These are phyloP conservation scores for Arrhopalites spinosus DNA, from an alignment of 2,888 invertebrate species.

Conservation along the genomic window DNA sequence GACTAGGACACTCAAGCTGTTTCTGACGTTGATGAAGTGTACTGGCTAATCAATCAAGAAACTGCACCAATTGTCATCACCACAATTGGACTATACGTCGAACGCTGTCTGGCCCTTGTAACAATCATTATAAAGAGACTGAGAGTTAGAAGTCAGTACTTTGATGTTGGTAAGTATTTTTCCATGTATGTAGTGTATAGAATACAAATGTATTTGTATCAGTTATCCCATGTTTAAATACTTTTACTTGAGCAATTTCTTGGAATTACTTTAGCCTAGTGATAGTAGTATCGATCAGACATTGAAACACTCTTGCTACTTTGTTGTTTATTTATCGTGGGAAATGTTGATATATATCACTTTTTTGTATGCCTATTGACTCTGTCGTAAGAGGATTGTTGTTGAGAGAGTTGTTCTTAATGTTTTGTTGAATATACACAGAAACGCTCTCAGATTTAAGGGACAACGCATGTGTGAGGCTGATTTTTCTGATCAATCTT, in stretches of 20 bases:
- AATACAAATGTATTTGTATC: neutral
- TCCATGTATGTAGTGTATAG: neutral
- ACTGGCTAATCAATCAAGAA: conserved; percentile 44
- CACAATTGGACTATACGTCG: conserved; percentile 36
- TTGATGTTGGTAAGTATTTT: conserved; percentile 7
- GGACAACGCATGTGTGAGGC: conserved; percentile 36
- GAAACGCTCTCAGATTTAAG: conserved; percentile 35
- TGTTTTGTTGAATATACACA: conserved; percentile 21
- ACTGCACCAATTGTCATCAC: conserved; percentile 40
- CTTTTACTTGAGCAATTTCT: neutral
- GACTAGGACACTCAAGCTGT: conserved; percentile 10
- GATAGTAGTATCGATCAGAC: no score
- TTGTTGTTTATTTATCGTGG: neutral
- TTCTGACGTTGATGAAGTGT: neutral
- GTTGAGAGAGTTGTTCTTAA: neutral
- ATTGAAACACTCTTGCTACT: neutral
- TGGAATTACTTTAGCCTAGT: no score
- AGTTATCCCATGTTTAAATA: neutral
- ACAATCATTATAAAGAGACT: conserved; percentile 37
- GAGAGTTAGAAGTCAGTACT: conserved; percentile 35
- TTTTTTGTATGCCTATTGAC: neutral
- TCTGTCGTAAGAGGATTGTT: neutral
- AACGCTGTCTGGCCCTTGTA: conserved; percentile 32
- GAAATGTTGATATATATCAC: neutral
- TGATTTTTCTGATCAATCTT: conserved; percentile 36